A percentile compares a stretch with the other conserved stretches of the same genome.
These are phyloP conservation scores for Drosophila anceps DNA, from an alignment of 2,888 invertebrate species.

Conservation along the genomic window DNA sequence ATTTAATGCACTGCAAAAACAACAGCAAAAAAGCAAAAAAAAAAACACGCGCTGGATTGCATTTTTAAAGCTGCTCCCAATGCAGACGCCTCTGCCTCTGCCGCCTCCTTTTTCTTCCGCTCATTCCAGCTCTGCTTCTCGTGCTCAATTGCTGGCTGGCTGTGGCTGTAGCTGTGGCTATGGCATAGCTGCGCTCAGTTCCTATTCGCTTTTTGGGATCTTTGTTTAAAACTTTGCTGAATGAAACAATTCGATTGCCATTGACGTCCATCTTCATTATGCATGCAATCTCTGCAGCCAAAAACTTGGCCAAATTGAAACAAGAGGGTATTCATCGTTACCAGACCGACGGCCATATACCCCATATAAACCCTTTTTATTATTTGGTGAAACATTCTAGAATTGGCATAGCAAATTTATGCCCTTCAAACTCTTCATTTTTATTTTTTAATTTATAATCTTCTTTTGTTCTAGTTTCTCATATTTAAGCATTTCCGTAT, in stretches of 20 bases:
- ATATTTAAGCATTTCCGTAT: background rate
- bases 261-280: conserved; percentile 66
- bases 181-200: conserved; percentile 34
- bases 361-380: background rate
- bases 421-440: too few species aligned
- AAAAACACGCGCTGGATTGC: conserved; percentile 29
- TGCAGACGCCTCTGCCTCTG: conserved; percentile 2
- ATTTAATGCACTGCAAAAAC: conserved; percentile 45
- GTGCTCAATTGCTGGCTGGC: conserved; percentile 21
- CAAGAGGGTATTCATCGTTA: background rate
- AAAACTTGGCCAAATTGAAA: conserved; percentile 64
- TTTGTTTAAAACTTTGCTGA: conserved; percentile 42
- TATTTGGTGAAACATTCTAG: background rate
- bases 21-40: background rate
- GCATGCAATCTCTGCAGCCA: conserved; percentile 61
- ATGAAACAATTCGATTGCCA: conserved; percentile 67
- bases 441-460: background rate
- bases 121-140: background rate
- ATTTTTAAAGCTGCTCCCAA: conserved; percentile 40
- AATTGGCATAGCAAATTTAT: background rate
- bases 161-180: conserved; percentile 35
- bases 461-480: background rate
- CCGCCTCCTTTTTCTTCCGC: conserved; percentile 13
- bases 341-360: background rate
- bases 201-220: conserved; percentile 25